Evolutionary conservation across 2,888 invertebrate species (phyloP).

Genomic region (Drosophila subquinaria): DNA sequence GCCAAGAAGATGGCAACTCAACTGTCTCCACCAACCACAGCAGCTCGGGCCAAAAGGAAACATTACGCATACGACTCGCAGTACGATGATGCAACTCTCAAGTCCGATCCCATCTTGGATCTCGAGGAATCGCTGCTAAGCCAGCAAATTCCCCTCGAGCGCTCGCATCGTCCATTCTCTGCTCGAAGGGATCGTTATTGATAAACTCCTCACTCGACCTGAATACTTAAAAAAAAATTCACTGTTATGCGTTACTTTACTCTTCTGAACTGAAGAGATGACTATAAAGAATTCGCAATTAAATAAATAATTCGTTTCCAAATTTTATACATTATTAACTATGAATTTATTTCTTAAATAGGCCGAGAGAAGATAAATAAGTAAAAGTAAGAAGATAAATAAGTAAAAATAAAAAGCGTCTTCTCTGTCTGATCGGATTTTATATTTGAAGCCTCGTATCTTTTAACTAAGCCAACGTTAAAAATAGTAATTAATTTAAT

Average conservation of each 20-base stretch:
- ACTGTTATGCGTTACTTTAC: conserved; percentile 13
- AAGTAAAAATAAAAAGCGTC: too few relatives aligned
- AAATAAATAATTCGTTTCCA: conserved; percentile 9
- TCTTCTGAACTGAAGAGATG: not conserved
- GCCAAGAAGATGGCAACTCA: conserved; percentile 9
- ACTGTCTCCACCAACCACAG: not conserved
- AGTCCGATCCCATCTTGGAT: not conserved
- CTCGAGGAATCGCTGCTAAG: conserved; percentile 15
- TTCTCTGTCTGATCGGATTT: too few relatives aligned
- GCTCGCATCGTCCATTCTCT: conserved; percentile 1
- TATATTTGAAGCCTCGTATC: too few relatives aligned
- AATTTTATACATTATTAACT: not conserved
- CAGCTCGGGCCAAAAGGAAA: not conserved
- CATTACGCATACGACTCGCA: conserved; percentile 2
- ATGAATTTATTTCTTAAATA: not conserved
- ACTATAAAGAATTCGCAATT: not conserved
- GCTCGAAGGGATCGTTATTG: conserved; percentile 15
- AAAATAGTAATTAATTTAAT: too few relatives aligned
- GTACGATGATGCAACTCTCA: not conserved
- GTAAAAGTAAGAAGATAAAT: too few relatives aligned
- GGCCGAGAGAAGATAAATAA: too few relatives aligned
- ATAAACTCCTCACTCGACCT: not conserved
- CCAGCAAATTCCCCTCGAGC: conserved; percentile 9
- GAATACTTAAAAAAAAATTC: conserved; percentile 22
- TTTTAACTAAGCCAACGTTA: too few relatives aligned